Evolutionary conservation across 2,797 vertebrate genomes (phyloP), one percentile per base, ranked within the genome.

Genomic region (Pogonophryne albipinna): DNA sequence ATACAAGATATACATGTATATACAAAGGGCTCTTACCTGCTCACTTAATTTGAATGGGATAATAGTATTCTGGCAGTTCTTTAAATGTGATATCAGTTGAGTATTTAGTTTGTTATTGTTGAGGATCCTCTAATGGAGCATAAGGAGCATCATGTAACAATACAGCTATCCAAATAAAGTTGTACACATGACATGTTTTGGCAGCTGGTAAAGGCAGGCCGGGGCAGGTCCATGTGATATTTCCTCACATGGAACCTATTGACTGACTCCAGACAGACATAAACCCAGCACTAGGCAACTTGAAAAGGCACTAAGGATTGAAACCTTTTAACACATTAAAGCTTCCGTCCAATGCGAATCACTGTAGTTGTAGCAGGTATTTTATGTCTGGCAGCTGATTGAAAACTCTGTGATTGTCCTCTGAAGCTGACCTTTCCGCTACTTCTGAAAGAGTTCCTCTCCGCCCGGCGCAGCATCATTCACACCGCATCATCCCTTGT

Each of bases 401-500:
- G 49, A 76, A 10, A 19, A 3, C 10, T 31, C 10, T 5, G 53
- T 13, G 38, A 52, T 19, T 12, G 12, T 66, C 34, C 7, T 53
- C 31, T 53, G 17, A 60, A 55, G 52, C 1, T 16, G 57, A 78
- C 58, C 69, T 68, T 55, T 68, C 41, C 67, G 58, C 60, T 17
- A 8, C 61, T n/a, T 79, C 38, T 57, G 3, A 60, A 34, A 75
- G 16, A 50, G 45, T 10, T 4, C 55, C n/a, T 20, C 67, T 46
- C 66, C 58, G 52, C 0, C 55, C 42, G 42, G 4, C 10, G 1
- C 62, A 38, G 64, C 78, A 62, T 84, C 66, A 66, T 59, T 60
- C 74, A 46, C 50, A n/a, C n/a, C 17, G 7, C 45, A 66, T 19
- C 61, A 16, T 64, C 53, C 64, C 20, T 15, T 74, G 83, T 85